Base-by-base conservation (phyloP, 2,888 invertebrate genomes). In the Macrosoma leucophasiata region DNA sequence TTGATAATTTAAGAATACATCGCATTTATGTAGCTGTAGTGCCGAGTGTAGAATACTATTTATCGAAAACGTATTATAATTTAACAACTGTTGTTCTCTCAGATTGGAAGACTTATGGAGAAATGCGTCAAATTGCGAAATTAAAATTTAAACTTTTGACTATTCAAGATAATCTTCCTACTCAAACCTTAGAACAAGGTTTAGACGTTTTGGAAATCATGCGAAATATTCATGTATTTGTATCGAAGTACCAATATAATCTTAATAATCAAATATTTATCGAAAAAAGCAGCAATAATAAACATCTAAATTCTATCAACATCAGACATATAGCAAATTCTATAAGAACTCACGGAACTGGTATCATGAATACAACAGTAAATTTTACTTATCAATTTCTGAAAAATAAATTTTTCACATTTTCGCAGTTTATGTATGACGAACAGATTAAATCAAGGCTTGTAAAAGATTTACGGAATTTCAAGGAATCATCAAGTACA, bases 381-480 rank as follows among this genome's bases (percentile, higher is more conserved):
- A 96, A 96, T 64, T 95, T 93, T 54, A 94, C 94, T 0, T 96
- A 96, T 74, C 97, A 97, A 74, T 98, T 97, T 74, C 82, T 98
- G 46, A 89, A 95, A 48, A 92, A 95, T 52, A 97, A 98, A 70
- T 93, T 99, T 58, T 93, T 92, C 53, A 92, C 92, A 1, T 96
- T 99, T 67, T 98, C 98, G 0, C 97, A 98, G 71, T 98, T 98
- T 67, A 89, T 99, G 72, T 98, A 93, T 63, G 98, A 98, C 65
- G 99, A 99, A 71, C 97, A 97, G 59, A 97, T 99, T 29, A 97
- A 98, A 71, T 97, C 97, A 0, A 88, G 96, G 35, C 85, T 99
- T 2, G 88, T 95, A 46, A 96, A 96, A 73, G 97, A 97, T 67
- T 85, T 94, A 41, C 88, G 93, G 48, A 90, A 88, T 61, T 94